Evolutionary conservation across 2,797 vertebrate genomes (phyloP).

Genomic region (Poecilia picta): DNA sequence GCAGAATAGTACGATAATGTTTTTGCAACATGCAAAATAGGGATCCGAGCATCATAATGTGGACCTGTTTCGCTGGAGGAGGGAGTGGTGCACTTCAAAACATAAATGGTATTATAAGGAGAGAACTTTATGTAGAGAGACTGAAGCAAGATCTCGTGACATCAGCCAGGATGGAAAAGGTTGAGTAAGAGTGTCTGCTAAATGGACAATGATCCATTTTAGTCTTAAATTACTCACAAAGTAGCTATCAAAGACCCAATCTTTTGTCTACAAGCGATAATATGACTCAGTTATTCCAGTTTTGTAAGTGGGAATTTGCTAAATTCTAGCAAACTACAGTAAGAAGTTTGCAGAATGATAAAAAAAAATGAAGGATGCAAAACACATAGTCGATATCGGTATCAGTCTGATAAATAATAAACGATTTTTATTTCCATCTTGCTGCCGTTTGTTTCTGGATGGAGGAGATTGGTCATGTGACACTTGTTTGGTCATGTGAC

Average conservation of each 20-base stretch:
- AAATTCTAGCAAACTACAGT: background rate
- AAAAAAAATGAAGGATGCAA: too few species aligned
- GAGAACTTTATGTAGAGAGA: background rate
- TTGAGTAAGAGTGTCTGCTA: background rate
- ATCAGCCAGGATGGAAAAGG: background rate
- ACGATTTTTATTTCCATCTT: too few species aligned
- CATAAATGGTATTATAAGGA: background rate
- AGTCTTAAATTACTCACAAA: background rate
- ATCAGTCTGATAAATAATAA: too few species aligned
- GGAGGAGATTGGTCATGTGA: too few species aligned
- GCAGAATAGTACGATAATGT: background rate
- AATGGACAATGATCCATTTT: background rate
- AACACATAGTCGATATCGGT: too few species aligned
- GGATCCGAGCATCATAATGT: background rate
- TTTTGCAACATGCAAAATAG: background rate
- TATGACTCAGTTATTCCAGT: background rate
- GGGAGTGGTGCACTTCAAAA: background rate
- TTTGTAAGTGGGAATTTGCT: background rate
- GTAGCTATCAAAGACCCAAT: background rate
- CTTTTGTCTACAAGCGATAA: background rate
- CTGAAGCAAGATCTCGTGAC: background rate
- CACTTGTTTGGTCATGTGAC: too few species aligned
- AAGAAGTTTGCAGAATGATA: background rate
- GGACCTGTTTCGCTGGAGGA: background rate
- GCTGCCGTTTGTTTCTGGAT: too few species aligned